Evolutionary conservation across 2,113 vertebrate species (phyloP).

Genomic region (Brachyhypopomus occidentalis): DNA sequence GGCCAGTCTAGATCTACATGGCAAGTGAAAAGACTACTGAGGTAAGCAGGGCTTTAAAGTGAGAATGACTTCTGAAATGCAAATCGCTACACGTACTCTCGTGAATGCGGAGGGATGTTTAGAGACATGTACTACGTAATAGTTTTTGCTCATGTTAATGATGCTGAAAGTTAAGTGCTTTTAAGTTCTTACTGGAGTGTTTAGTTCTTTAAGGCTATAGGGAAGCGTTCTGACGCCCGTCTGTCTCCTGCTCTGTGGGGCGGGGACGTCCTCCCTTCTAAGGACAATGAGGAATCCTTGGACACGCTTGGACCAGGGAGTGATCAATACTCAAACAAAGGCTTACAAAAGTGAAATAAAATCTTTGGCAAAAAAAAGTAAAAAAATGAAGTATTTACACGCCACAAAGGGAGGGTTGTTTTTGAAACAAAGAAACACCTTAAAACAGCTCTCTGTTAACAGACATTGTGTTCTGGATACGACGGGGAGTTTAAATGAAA

Average conservation of each 20-base stretch:
- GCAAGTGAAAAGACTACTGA: conserved; percentile 37
- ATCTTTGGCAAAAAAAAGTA: conserved; percentile 56
- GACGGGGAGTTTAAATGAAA: background rate
- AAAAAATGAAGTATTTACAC: conserved; percentile 54
- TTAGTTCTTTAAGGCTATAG: conserved; percentile 36
- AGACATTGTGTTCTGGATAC: background rate
- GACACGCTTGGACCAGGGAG: conserved; percentile 5
- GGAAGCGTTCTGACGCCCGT: background rate
- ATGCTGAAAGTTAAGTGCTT: conserved; percentile 50
- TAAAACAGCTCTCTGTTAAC: conserved; percentile 9
- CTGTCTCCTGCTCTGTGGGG: conserved; percentile 15
- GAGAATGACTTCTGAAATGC: conserved; percentile 22
- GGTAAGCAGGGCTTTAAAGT: conserved; percentile 36
- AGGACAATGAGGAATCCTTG: conserved; percentile 32
- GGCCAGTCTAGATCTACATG: conserved; percentile 39
- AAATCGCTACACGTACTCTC: background rate
- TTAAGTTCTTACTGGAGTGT: conserved; percentile 45
- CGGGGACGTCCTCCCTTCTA: conserved; percentile 1
- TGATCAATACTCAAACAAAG: conserved; percentile 41
- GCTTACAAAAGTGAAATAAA: conserved; percentile 48
- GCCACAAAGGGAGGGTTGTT: background rate
- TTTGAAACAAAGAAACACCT: conserved; percentile 3
- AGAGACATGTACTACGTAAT: conserved; percentile 8
- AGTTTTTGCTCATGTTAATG: background rate
- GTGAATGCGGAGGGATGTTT: conserved; percentile 13